Evolutionary conservation across 1,140 invertebrate species (phyloP), one percentile per base, ranked within the genome.

Genomic region (Aphaenogaster floridana): DNA sequence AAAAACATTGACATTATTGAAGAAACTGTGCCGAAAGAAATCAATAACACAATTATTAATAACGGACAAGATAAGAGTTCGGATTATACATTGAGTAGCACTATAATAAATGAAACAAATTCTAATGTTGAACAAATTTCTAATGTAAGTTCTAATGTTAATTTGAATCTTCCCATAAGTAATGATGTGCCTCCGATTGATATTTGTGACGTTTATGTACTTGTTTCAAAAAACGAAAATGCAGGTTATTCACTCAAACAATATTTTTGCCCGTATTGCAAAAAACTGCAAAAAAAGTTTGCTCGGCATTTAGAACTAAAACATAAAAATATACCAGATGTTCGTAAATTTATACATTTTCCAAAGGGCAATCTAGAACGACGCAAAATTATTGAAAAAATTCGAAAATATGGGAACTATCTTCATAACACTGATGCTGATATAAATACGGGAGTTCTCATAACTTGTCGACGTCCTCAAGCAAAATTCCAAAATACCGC

Each of bases 331-430:
- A 1, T 52, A 54, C 7, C 69, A 72, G 28, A 72, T 36, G 69
- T 72, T 17, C 15, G 17, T 1, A 72, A 52, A 72, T 54, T 72
- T 72, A 54, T 72, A n/a, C 48, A 72, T 36, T 72, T 72, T 72
- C 69, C 69, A 72, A 72, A 72, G 36, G 69, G 69, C 28, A 72
- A 72, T 54, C 8, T 5, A 52, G 69, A 72, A 52, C 48, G 48
- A 72, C 48, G 69, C 11, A 52, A 72, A 72, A 72, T 72, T 72
- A 72, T 72, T 52, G 69, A 72, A 34, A 72, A 72, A 72, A 54
- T 72, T 72, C 48, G 69, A 52, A 72, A 72, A 54, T 52, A 72
- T 72, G 69, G 48, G 1, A 72, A 72, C 36, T 72, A 36, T 11
- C 48, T 72, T n/a, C 48, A 72, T 72, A 72, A 72, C 1, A 72